Base-by-base conservation (phyloP, 2,888 invertebrate genomes). In the Chrysina gloriosa region DNA sequence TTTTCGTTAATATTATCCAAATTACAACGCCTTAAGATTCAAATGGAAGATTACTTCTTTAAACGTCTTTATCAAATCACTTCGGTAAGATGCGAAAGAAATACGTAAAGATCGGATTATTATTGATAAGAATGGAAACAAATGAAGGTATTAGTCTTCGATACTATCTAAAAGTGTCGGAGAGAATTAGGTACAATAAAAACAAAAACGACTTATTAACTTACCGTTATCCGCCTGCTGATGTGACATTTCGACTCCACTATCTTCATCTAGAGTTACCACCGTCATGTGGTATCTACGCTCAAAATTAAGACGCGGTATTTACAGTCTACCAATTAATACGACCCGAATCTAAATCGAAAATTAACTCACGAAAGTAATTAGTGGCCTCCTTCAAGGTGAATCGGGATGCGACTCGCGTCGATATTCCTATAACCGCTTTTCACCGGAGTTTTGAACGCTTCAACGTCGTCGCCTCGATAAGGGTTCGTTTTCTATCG, bases 171-270 rank as follows among this genome's bases (percentile, higher is more conserved):
- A n/a, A n/a, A n/a, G n/a, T n/a, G n/a, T n/a, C n/a, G n/a, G n/a
- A n/a, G n/a, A n/a, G n/a, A n/a, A n/a, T n/a, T n/a, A n/a, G n/a
- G n/a, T n/a, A n/a, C n/a, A n/a, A 36, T 36, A 36, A 36, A 36
- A 36, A 1, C 2, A n/a, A n/a, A 36, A 36, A 36, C 36, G 36
- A 36, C 14, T 23, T 48, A 19, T 63, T 29, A 63, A 69, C 77
- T 78, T 73, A 81, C 81, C 82, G 72, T 80, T 80, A 72, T 80
- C 80, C 52, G 80, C 77, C 67, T 77, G 74, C 63, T 72, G 72
- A 69, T 80, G 77, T 58, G 77, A 76, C 79, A 80, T 78, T 71
- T 79, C 81, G 71, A 80, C 78, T 63, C 79, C 80, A 69, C 77
- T 80, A 70, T 79, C 80, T 72, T 81, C 81, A 75, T 81, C 80